Evolutionary conservation across 2,113 vertebrate species (phyloP), one percentile per base, ranked within the genome.

Genomic region (Bos javanicus): DNA sequence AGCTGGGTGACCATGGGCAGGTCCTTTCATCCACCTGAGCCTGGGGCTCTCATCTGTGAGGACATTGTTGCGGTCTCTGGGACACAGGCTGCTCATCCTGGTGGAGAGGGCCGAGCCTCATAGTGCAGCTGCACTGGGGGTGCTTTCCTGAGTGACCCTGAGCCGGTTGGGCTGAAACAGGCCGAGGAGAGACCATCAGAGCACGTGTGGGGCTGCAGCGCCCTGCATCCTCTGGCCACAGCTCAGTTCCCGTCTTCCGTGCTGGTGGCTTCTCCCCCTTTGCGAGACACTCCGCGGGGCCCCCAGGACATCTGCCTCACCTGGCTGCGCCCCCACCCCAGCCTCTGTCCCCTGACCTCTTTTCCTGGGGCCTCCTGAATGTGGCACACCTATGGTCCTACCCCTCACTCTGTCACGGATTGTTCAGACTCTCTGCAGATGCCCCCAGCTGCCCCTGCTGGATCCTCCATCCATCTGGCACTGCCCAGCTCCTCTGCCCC

Each of bases 1-100:
- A 23, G 17, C n/a, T 3, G 12, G 21, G 57, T 64, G 48, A 30
- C 59, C 0, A 0, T 2, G n/a, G 33, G 12, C 21, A 36, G 13
- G 12, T 56, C 57, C 8, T 39, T 67, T 57, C 12, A 26, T 52
- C 43, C 10, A 5, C 2, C 15, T 5, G 6, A 23, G 30, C 67
- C 71, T 81, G 48, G 36, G 39, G 23, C 36, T 33, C 26, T 39
- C 26, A 9, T 46, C 60, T 87, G 33, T 28, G 76, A 71, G 16
- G 28, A 28, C 11, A 1, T 46, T 54, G 62, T 71, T 21, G 43
- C 90, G 3, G 0, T 43, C 1, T 15, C 48, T 1, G 1, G 56
- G 9, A 59, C 28, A 14, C 5, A 9, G 48, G 17, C 60, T 1
- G 0, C 36, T 56, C 67, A 17, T 23, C 30, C 50, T 30, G 6